Conservation (phyloP, 2,888 invertebrate species). For the Sinodicranocentrus sp. region DNA sequence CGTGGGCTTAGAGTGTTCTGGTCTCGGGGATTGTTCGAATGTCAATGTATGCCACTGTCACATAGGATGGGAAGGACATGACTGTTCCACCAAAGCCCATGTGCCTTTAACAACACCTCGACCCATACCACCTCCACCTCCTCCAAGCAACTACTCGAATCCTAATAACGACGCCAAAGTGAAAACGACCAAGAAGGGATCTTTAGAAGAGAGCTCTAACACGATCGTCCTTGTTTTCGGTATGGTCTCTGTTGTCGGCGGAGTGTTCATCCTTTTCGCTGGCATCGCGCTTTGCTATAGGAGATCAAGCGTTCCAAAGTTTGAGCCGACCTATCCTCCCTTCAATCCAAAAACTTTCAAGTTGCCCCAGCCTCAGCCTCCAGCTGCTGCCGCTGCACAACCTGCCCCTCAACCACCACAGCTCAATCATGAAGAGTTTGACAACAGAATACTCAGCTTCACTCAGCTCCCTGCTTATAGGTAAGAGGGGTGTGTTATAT, state of each 20-base stretch:
- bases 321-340: slow-evolving; percentile 74
- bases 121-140: slow-evolving; percentile 77
- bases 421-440: slow-evolving; percentile 82
- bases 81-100: slow-evolving; percentile 89
- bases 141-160: slow-evolving; percentile 37
- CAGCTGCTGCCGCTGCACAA: slow-evolving; percentile 27
- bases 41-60: slow-evolving; percentile 94
- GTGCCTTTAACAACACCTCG: slow-evolving; percentile 77
- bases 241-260: slow-evolving; percentile 99
- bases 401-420: slow-evolving; percentile 69
- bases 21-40: slow-evolving; percentile 96
- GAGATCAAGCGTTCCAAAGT: slow-evolving; percentile 75
- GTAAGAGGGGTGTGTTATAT: slow-evolving; percentile 74
- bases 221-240: slow-evolving; percentile 98
- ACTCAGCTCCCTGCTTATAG: slow-evolving; percentile 83
- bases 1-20: slow-evolving; percentile 93
- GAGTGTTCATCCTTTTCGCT: slow-evolving; percentile 99
- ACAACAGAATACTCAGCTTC: slow-evolving; percentile 89
- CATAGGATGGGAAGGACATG: slow-evolving; percentile 91
- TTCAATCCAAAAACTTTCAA: slow-evolving; percentile 75
- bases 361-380: slow-evolving; percentile 54
- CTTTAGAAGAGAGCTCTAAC: slow-evolving; percentile 98
- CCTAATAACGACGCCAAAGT: slow-evolving; percentile 52
- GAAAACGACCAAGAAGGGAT: slow-evolving; percentile 77
- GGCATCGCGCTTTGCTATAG: slow-evolving; percentile 99